A percentile compares a stretch with the other conserved stretches of the same genome.
Evolutionary conservation across 2,888 invertebrate species (phyloP).

Genomic region (Protodeltote pygarga): DNA sequence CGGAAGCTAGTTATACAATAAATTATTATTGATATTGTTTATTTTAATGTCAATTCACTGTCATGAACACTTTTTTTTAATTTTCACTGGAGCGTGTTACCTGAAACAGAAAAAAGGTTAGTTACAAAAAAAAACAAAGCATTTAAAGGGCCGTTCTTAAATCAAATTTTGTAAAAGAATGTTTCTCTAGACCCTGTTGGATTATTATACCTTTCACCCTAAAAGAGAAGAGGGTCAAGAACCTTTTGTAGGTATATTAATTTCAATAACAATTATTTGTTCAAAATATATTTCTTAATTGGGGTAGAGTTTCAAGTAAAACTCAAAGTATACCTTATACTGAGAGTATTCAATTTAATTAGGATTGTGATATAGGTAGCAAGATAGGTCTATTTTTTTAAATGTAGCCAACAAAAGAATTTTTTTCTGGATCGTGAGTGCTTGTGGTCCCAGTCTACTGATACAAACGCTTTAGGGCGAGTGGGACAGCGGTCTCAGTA

Average conservation of each 20-base stretch:
- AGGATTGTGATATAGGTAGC: too few species aligned
- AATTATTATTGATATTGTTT: not conserved
- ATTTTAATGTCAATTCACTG: conserved; percentile 13
- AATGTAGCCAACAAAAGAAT: too few species aligned
- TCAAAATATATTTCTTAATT: not conserved
- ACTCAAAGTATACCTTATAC: not conserved
- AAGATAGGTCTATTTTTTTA: too few species aligned
- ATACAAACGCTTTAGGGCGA: too few species aligned
- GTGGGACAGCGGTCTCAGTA: too few species aligned
- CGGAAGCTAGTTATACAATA: too few species aligned
- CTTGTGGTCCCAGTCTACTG: too few species aligned
- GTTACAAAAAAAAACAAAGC: conserved; percentile 3
- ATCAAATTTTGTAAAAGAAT: conserved; percentile 1
- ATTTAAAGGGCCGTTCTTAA: not conserved
- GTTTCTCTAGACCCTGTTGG: conserved; percentile 2
- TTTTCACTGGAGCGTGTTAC: conserved; percentile 33
- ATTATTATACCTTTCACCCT: too few species aligned
- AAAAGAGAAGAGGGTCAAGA: too few species aligned
- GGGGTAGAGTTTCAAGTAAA: not conserved
- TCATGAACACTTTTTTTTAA: conserved; percentile 3
- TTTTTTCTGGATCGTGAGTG: too few species aligned
- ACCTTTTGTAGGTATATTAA: not conserved
- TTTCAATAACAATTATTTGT: not conserved
- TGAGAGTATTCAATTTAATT: too few species aligned
- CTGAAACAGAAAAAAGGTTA: conserved; percentile 29